Percentiles rank a stretch among this genome's conserved stretches.
Conservation (phyloP, 2,113 vertebrate species). For the Aleadryas rufinucha region DNA sequence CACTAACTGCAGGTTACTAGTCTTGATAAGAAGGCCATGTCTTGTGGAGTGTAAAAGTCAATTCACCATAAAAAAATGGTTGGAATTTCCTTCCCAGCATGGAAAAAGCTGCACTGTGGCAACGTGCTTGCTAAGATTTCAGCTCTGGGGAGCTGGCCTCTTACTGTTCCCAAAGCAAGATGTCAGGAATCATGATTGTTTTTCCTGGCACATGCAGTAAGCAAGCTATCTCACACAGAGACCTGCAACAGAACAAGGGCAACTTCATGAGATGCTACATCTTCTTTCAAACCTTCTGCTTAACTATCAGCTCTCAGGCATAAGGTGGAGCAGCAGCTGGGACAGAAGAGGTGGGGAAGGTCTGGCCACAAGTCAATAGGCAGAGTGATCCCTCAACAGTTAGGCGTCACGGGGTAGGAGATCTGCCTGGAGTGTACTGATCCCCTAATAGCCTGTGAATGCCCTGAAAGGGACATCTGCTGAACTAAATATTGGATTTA, state of each 20-base stretch:
- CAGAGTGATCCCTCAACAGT: not conserved
- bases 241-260: not conserved
- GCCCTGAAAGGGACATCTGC: conserved; percentile 19
- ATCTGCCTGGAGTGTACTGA: not conserved
- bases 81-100: not conserved
- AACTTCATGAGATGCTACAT: not conserved
- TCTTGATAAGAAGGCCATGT: fast-evolving
- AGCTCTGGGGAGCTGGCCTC: not conserved
- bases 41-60: not conserved
- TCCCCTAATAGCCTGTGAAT: not conserved
- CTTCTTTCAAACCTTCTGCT: not conserved
- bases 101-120: not conserved
- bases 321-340: too few relatives aligned
- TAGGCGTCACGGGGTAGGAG: not conserved
- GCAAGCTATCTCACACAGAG: not conserved
- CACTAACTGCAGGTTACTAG: not conserved
- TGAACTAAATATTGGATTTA: conserved; percentile 33
- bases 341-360: not conserved
- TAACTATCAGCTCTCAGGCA: not conserved
- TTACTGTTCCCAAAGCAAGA: not conserved
- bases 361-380: not conserved
- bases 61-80: not conserved
- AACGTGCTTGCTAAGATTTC: not conserved
- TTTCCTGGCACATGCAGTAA: not conserved
- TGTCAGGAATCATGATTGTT: fast-evolving